These are phyloP conservation scores for Muscicapa striata DNA, from an alignment of 2,797 vertebrate genomes.

Conservation along the genomic window DNA sequence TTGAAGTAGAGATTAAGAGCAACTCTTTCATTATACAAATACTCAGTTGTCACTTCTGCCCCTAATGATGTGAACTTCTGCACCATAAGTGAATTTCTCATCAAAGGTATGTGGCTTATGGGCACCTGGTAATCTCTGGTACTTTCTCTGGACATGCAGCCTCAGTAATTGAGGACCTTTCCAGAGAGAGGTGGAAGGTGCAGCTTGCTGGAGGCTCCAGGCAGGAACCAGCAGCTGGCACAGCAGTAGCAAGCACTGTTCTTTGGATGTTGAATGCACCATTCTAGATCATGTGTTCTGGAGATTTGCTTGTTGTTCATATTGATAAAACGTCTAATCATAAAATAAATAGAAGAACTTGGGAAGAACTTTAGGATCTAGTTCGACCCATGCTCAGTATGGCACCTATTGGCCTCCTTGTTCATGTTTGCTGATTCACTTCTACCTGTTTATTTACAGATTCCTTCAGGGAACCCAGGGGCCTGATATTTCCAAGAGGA, in stretches of 20 bases:
- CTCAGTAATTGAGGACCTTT: rapidly evolving
- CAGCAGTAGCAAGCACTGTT: background rate
- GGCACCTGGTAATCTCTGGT: background rate
- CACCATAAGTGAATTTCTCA: background rate
- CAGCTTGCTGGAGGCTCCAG: background rate
- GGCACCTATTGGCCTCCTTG: background rate
- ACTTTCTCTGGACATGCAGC: background rate
- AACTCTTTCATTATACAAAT: background rate
- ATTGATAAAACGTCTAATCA: background rate
- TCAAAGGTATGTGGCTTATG: rapidly evolving
- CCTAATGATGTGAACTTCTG: background rate
- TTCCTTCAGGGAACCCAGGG: background rate
- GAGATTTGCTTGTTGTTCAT: background rate
- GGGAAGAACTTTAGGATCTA: background rate
- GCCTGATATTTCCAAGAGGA: background rate
- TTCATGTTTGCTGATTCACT: background rate
- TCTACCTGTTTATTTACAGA: background rate
- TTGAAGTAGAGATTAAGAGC: background rate
- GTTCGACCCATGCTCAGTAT: background rate
- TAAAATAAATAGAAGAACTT: background rate
- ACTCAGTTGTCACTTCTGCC: background rate
- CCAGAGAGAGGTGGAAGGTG: background rate
- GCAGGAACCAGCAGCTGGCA: background rate
- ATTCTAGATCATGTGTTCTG: background rate
- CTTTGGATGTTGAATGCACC: background rate